Conservation (phyloP, 2,113 vertebrate species). For the Cyprinodon variegatus region DNA sequence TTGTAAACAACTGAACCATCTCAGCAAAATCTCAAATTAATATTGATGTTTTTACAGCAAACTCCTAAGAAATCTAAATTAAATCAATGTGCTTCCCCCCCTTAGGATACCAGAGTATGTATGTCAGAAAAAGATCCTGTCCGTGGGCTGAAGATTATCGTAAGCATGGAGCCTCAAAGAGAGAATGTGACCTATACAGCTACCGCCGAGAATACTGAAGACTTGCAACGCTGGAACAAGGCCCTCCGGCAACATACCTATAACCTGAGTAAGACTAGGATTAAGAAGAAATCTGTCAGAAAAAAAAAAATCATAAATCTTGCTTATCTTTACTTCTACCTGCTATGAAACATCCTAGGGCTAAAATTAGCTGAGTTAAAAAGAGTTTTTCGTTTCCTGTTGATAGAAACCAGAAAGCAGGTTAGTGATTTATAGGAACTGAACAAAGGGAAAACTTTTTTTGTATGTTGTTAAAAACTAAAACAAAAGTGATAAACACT, state of each 20-base stretch:
- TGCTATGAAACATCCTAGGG: not conserved
- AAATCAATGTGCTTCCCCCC: not conserved
- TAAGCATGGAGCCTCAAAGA: constrained; percentile 79
- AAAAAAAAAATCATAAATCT: not conserved
- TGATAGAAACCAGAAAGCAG: too few relatives aligned
- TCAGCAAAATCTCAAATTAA: not conserved
- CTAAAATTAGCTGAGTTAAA: not conserved
- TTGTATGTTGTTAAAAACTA: too few relatives aligned
- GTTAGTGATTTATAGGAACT: not conserved
- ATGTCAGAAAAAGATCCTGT: constrained; percentile 72
- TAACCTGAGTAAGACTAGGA: constrained; percentile 84
- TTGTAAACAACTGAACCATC: not conserved
- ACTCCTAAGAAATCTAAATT: not conserved
- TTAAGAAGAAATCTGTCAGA: not conserved
- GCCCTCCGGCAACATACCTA: constrained; percentile 88
- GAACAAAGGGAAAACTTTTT: not conserved
- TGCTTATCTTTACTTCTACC: not conserved
- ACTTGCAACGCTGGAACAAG: constrained; percentile 83
- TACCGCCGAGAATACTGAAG: constrained; percentile 67
- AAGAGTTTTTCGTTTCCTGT: not conserved
- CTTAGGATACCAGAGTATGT: constrained; percentile 47
- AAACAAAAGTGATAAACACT: too few relatives aligned
- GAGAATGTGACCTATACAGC: constrained; percentile 81
- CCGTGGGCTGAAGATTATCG: constrained; percentile 73
- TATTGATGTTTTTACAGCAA: not conserved